Conservation (phyloP, 2,113 vertebrate species). For the Caretta caretta region DNA sequence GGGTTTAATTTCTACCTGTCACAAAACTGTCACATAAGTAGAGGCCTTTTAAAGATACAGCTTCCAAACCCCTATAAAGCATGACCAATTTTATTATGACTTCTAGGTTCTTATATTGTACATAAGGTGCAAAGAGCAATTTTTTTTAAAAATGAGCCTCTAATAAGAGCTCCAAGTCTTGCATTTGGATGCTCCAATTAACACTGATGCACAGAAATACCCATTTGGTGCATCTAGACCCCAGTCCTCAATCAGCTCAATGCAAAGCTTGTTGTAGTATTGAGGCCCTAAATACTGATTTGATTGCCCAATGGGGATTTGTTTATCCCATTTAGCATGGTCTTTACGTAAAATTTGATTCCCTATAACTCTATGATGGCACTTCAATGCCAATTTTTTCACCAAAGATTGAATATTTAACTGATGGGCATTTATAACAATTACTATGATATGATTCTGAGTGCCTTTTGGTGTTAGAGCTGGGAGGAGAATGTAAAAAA, state of each 20-base stretch:
- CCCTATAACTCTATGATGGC: neutral
- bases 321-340: neutral
- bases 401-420: neutral
- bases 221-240: neutral
- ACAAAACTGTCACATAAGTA: neutral
- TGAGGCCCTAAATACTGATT: neutral
- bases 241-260: neutral
- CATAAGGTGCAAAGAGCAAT: neutral
- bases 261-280: neutral
- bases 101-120: neutral
- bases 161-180: neutral
- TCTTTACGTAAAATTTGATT: neutral
- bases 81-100: neutral
- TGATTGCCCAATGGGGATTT: neutral
- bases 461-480: conserved; percentile 15
- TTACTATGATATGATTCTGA: neutral
- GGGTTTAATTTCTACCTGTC: neutral
- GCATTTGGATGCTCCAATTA: neutral
- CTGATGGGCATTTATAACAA: conserved; percentile 1
- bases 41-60: neutral
- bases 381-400: neutral
- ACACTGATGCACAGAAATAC: neutral
- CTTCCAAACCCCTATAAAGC: neutral
- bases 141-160: neutral
- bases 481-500: neutral